Percentiles rank a stretch among this genome's conserved stretches.
These are phyloP conservation scores for Ophonus ardosiacus DNA, from an alignment of 2,888 invertebrate species.

Conservation along the genomic window DNA sequence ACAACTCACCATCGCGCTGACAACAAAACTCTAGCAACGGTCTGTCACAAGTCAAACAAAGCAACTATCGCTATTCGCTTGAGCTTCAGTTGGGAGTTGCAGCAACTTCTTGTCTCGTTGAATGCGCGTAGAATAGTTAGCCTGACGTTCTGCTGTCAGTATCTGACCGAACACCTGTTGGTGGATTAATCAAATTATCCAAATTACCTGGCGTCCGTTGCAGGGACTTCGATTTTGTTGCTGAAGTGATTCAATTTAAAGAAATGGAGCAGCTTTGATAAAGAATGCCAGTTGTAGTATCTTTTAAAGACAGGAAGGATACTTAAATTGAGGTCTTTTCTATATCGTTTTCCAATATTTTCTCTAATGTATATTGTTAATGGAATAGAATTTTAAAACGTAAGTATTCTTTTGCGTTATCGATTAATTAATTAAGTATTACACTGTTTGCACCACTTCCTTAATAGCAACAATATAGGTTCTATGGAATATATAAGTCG, in stretches of 20 bases:
- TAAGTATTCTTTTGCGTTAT: no score
- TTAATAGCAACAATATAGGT: no score
- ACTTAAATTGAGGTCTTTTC: no score
- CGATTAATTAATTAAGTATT: no score
- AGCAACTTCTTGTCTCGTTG: not conserved
- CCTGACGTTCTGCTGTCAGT: not conserved
- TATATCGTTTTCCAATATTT: no score
- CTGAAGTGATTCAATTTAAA: not conserved
- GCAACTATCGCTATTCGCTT: not conserved
- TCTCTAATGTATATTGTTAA: no score
- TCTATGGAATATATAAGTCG: no score
- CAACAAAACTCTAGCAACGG: not conserved
- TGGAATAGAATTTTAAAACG: no score
- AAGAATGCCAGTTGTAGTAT: not conserved
- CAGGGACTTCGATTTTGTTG: not conserved
- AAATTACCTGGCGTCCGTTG: not conserved
- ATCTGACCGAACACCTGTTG: constrained; percentile 49
- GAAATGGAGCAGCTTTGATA: not conserved
- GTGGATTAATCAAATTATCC: constrained; percentile 53
- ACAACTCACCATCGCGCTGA: not conserved
- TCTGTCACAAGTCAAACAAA: not conserved
- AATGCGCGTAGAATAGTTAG: not conserved
- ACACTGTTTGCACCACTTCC: no score
- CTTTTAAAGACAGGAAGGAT: no score
- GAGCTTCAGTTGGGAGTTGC: not conserved